Conservation (phyloP, 2,113 vertebrate genomes). For the Neolamprologus modestus region DNA sequence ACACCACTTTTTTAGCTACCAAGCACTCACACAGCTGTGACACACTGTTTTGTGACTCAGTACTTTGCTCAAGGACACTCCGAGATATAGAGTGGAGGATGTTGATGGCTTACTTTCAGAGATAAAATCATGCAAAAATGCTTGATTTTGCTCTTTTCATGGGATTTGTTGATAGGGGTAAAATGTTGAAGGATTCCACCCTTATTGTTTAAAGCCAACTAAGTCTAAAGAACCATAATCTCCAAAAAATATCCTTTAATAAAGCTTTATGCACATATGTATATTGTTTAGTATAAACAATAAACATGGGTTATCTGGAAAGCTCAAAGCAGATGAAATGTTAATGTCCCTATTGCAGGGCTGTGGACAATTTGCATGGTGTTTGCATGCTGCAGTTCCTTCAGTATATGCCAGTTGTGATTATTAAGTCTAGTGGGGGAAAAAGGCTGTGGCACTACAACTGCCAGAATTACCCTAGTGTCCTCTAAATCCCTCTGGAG, state of each 20-base stretch:
- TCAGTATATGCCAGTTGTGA: background rate
- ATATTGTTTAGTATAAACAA: background rate
- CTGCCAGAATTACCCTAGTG: constrained; percentile 92
- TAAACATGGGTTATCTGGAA: background rate
- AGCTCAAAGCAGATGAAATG: background rate
- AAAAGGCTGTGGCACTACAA: background rate
- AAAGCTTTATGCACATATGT: constrained; percentile 5
- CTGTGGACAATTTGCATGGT: background rate
- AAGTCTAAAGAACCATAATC: background rate
- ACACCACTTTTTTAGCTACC: background rate
- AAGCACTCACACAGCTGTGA: background rate
- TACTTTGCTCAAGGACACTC: background rate
- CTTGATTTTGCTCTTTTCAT: background rate
- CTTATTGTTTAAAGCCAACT: background rate
- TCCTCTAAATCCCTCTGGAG: constrained; percentile 99
- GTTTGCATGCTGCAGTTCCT: background rate
- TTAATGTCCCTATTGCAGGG: background rate
- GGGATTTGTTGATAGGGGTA: background rate
- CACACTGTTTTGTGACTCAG: background rate
- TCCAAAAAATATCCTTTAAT: background rate
- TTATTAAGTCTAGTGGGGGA: background rate
- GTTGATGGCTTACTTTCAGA: background rate
- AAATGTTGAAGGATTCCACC: background rate
- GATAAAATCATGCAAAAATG: background rate
- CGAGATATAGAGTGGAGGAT: background rate